Conservation (phyloP, 2,113 vertebrate genomes). For the Semnornis frantzii region DNA sequence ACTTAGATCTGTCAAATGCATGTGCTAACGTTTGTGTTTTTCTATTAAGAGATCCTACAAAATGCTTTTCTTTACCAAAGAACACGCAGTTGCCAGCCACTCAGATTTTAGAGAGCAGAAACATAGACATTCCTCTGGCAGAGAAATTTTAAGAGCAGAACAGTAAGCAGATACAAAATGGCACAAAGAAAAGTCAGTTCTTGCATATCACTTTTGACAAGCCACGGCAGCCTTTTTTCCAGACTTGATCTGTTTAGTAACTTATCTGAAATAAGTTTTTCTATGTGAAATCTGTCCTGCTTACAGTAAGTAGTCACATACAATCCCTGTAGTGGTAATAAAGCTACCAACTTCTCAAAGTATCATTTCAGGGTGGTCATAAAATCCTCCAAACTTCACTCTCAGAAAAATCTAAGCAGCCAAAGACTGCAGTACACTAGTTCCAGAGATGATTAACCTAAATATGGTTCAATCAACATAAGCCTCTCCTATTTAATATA, state of each 20-base stretch:
- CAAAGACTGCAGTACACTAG: not conserved
- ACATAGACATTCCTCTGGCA: not conserved
- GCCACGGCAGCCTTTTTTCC: not conserved
- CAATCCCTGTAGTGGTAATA: not conserved
- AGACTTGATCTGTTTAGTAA: not conserved
- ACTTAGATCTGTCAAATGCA: not conserved
- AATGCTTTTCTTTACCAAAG: not conserved
- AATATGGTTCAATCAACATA: not conserved
- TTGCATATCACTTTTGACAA: not conserved
- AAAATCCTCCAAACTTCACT: not conserved
- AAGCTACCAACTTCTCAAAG: not conserved
- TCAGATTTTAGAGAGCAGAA: not conserved
- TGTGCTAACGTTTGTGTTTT: not conserved
- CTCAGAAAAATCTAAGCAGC: not conserved
- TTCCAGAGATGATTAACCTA: not conserved
- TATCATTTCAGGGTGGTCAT: not conserved
- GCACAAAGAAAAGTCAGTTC: not conserved
- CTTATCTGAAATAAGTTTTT: not conserved
- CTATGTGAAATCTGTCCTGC: not conserved
- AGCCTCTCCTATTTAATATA: not conserved
- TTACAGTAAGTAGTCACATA: not conserved
- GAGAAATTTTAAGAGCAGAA: not conserved
- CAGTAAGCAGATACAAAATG: accelerated
- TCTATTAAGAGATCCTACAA: not conserved
- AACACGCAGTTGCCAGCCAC: not conserved